These are phyloP conservation scores for mouse (Mus musculus) DNA, from an alignment of 2,113 vertebrate species.

Conservation along the genomic window GRCm39 chr8:98642001-98642500, in stretches of 20 bases:
- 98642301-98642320: background rate
- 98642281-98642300: background rate
- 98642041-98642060: rapidly evolving
- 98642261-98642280: background rate
- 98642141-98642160: background rate
- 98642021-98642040: background rate
- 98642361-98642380: background rate
- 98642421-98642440: background rate
- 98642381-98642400: background rate
- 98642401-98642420: background rate
- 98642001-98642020: no score
- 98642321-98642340: background rate
- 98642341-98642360: background rate
- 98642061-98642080: rapidly evolving
- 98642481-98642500: background rate
- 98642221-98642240: background rate
- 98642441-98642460: background rate
- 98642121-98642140: background rate
- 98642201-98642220: background rate
- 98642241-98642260: background rate
- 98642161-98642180: background rate
- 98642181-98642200: background rate
- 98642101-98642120: background rate
- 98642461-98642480: background rate
- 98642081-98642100: no score